Percentiles rank a stretch among this genome's conserved stretches.
These are phyloP conservation scores for Takifugu flavidus DNA, from an alignment of 2,113 vertebrate genomes.

Conservation along the genomic window DNA sequence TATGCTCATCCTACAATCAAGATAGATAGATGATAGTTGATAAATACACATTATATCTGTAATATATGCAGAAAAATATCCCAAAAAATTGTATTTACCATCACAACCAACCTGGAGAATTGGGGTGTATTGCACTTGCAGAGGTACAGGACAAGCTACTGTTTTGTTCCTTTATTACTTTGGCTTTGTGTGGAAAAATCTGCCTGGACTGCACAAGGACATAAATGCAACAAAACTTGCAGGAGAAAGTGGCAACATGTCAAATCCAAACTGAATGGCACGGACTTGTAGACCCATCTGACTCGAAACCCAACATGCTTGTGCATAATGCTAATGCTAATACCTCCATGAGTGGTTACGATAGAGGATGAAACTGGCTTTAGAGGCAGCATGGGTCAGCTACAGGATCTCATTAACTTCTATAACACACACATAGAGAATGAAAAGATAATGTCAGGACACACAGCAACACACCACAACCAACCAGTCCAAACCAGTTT, in stretches of 20 bases:
- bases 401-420: slow-evolving; percentile 17
- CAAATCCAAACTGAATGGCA: slow-evolving; percentile 25
- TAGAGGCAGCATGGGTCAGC: slow-evolving; percentile 17
- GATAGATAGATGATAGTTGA: slow-evolving; percentile 8
- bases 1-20: not conserved
- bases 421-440: slow-evolving; percentile 38
- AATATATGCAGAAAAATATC: no score
- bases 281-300: slow-evolving; percentile 7
- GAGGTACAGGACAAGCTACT: slow-evolving; percentile 36
- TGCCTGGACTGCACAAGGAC: slow-evolving; percentile 20
- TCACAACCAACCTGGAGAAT: slow-evolving; percentile 22
- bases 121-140: slow-evolving; percentile 60
- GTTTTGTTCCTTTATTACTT: slow-evolving; percentile 53
- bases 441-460: slow-evolving; percentile 47
- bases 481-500: slow-evolving; percentile 34
- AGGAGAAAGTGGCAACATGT: slow-evolving; percentile 41
- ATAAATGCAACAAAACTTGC: slow-evolving; percentile 56
- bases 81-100: slow-evolving; percentile 6
- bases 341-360: no score
- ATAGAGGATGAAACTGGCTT: not conserved
- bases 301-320: not conserved
- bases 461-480: slow-evolving; percentile 55
- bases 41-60: slow-evolving; percentile 1
- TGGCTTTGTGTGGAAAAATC: slow-evolving; percentile 59
- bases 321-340: slow-evolving; percentile 9